Base-by-base conservation (phyloP, 2,113 vertebrate genomes). In the Dunckerocampus dactyliophorus region DNA sequence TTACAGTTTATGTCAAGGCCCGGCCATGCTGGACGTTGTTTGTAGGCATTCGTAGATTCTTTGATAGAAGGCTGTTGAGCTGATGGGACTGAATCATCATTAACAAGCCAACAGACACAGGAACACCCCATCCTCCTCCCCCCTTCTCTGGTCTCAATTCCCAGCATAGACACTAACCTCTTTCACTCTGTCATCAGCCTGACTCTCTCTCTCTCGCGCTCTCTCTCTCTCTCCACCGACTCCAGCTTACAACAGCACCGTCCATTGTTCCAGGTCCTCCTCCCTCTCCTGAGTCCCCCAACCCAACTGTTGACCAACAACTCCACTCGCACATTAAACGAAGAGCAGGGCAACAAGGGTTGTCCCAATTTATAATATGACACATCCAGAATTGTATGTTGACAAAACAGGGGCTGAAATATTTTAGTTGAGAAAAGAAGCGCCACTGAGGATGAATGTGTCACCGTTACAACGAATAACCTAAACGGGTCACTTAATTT, bases 301-400 rank as follows among this genome's bases (percentile, higher is more conserved):
- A 85, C 80, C 86, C 84, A 85, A 88, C 82, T 86, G 83, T 86
- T 89, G 88, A 88, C 86, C 86, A 88, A 89, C 85, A 87, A 88
- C 79, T 84, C 82, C 72, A 65, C 74, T 87, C 59, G 77, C 82
- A 86, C 81, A 83, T 81, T 79, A 74, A 69, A 76, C 17, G 4
- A 1, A 66, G 67, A 24, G 48, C 24, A 17, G 43, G 14, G 59
- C 8, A 24, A 91, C 89, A 89, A 90, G 80, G 54, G 73, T 16
- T 22, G 93, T 85, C 91, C 93, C 91, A 90, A 91, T 95, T 94
- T 92, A 89, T 91, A 91, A 89, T 87, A 90, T 92, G 89, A 93
- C 91, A 92, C 91, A 92, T 92, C 47, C 54, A 69, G 47, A 76
- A 75, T 74, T 72, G 58, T 56, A 37, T 20, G 59, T 15, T 20